Conservation (phyloP, 2,888 invertebrate species). For the Epicampocera succincta region DNA sequence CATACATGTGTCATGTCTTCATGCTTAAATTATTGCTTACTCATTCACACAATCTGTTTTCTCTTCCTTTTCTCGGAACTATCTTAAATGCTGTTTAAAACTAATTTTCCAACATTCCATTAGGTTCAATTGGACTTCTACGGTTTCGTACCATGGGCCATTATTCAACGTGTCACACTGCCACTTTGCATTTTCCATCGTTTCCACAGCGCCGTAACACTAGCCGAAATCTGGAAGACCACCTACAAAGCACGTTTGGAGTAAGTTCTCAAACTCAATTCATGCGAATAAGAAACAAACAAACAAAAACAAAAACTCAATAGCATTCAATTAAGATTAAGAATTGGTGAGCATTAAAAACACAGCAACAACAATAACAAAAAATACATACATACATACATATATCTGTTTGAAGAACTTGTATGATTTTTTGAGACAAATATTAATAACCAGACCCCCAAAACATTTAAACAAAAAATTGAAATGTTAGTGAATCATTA, state of each 20-base stretch:
- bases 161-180: conserved; percentile 94
- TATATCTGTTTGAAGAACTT: conserved; percentile 46
- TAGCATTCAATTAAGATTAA: conserved; percentile 64
- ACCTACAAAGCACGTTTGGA: conserved; percentile 95
- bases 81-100: neutral
- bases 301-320: conserved; percentile 34
- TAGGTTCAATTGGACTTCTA: conserved; percentile 94
- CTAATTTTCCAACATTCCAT: neutral
- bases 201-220: conserved; percentile 96
- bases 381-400: too few species aligned
- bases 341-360: conserved; percentile 48
- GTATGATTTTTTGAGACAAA: conserved; percentile 47
- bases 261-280: conserved; percentile 82
- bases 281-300: too few species aligned
- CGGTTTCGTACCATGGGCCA: conserved; percentile 95
- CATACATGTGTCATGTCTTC: conserved; percentile 53
- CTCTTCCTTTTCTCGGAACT: neutral
- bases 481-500: conserved; percentile 68
- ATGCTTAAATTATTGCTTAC: conserved; percentile 41
- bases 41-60: neutral
- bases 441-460: conserved; percentile 27
- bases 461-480: conserved; percentile 22
- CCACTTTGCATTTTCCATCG: conserved; percentile 98
- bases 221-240: conserved; percentile 98
- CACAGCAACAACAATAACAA: conserved; percentile 19